Conservation (phyloP, 2,797 vertebrate species). For the Huso huso region DNA sequence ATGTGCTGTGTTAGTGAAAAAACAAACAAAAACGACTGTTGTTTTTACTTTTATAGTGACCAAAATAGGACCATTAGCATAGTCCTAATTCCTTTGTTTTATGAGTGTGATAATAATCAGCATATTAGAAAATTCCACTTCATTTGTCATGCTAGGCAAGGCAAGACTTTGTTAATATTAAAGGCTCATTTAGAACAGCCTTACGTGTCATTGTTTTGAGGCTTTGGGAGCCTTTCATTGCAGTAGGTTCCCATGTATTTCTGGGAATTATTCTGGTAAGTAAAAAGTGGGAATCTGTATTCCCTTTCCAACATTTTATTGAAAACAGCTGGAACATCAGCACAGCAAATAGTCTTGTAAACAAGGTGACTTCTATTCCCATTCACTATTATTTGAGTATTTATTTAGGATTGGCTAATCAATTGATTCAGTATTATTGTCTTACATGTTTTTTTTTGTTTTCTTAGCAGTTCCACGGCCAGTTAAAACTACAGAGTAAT, state of each 20-base stretch:
- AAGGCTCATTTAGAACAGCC: constrained; percentile 13
- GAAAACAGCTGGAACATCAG: constrained; percentile 4
- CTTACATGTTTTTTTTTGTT: too few species aligned
- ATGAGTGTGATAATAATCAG: constrained; percentile 10
- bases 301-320: not conserved
- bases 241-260: not conserved
- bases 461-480: too few species aligned
- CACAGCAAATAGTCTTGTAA: too few species aligned
- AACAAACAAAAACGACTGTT: not conserved
- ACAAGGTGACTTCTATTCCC: too few species aligned
- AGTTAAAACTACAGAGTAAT: too few species aligned
- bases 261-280: constrained; percentile 9
- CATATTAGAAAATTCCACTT: constrained; percentile 2
- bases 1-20: too few species aligned
- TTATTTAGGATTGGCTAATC: too few species aligned
- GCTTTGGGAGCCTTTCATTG: too few species aligned
- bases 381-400: too few species aligned
- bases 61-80: not conserved
- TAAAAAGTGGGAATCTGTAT: not conserved
- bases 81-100: not conserved
- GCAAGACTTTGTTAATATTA: constrained; percentile 12
- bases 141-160: constrained; percentile 16
- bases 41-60: not conserved
- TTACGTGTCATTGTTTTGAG: not conserved
- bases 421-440: too few species aligned